Evolutionary conservation across 2,888 invertebrate genomes (phyloP), one percentile per base, ranked within the genome.

Genomic region (Saturnia japonica): DNA sequence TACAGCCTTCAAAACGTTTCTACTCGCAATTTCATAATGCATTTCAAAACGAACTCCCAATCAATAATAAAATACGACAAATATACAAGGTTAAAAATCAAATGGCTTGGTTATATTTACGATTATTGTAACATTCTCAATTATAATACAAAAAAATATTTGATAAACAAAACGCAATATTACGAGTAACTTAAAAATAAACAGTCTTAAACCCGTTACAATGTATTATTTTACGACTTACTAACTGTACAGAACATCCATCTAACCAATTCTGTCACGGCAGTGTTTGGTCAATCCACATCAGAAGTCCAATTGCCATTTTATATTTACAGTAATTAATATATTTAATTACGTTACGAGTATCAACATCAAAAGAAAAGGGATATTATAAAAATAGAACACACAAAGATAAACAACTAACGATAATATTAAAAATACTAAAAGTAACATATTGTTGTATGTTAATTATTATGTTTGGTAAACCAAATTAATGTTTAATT

Each of bases 201-300:
- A 74, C 84, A 85, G 85, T 85, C 85, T 85, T 85, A 85, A 78
- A 80, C 77, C 80, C 80, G 77, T 77, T 68, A 74, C 76, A 72
- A 71, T 75, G 73, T 70, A 67, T 54, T 43, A n/a, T 12, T 12
- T 43, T 14, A 43, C 43, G 43, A 43, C 43, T 19, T 51, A 51
- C 19, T 4, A 34, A 34, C 2, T 34, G 34, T 4, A 34, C 34
- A 4, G 34, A 2, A 34, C 34, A 6, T 34, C 34, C 34, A 34
- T 34, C 34, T 34, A 34, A 34, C 34, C 34, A 34, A 6, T 34
- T 34, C 34, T 34, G 34, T 34, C 34, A 4, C 34, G 34, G 34
- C 34, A 34, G 34, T 34, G 34, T 2, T 34, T 34, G 34, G 34
- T 34, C 34, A n/a, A n/a, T n/a, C n/a, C n/a, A n/a, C n/a, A n/a